Evolutionary conservation across 2,888 invertebrate species (phyloP), one percentile per base, ranked within the genome.

Genomic region (Aleiodes leptofemur): DNA sequence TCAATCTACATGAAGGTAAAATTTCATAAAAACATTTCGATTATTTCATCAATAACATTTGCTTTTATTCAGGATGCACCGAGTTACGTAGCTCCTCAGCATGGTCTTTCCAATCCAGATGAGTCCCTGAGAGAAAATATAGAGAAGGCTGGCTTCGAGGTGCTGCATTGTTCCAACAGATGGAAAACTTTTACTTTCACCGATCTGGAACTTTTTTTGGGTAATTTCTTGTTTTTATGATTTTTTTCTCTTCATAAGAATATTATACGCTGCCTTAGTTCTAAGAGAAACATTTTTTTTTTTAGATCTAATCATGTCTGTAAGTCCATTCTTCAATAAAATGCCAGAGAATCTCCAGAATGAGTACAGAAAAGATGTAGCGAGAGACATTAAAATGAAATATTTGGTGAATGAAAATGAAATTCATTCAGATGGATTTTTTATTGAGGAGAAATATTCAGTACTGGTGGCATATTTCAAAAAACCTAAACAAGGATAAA

Each of bases 71-170:
- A 91, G 91, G 93, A 95, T 83, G 92, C 93, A 4, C 90, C 92
- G 73, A 91, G 92, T 72, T 95, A 91, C 84, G 91, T 95, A 13
- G 94, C 95, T 0, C 93, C 94, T 0, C 94, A 94, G 80, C 94
- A 95, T 78, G 90, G 93, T 69, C 92, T 91, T 68, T 83, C 90
- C 76, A 90, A 93, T 83, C 93, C 94, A 0, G 92, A 91, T 61
- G 90, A 90, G 11, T 91, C 91, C 72, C 90, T 94, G 23, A 90
- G 90, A 29, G 89, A 91, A 74, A 84, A 93, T 2, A 88, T 95
- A 73, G 88, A 90, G 64, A 90, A 91, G 38, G 90, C 90, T 1
- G 95, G 95, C 0, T 95, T 95, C 83, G 88, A 90, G 1, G 90
- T 93, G 9, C 88, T 91, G 11, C 90, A 91, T 51, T 94, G 94